These are phyloP conservation scores for Schizopygopsis malacanthus DNA, from an alignment of 2,797 vertebrate species.

Conservation along the genomic window DNA sequence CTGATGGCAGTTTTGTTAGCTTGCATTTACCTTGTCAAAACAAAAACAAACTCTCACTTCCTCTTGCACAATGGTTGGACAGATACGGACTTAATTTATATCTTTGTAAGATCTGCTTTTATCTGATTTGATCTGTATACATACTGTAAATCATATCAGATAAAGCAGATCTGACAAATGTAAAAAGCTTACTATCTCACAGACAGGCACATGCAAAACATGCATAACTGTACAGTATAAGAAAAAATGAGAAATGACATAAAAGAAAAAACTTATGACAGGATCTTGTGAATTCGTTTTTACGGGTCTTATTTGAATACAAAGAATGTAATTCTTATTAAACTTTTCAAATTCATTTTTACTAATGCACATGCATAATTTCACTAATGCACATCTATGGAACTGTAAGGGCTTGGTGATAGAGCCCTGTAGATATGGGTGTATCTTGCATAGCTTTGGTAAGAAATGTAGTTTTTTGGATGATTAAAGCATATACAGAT, in stretches of 20 bases:
- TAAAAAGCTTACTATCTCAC: neutral
- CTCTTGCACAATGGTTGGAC: neutral
- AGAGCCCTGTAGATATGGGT: neutral
- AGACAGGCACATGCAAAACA: neutral
- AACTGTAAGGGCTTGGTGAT: neutral
- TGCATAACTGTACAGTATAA: neutral
- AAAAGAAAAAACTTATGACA: neutral
- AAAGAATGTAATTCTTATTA: neutral
- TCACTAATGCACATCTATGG: neutral
- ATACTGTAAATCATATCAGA: neutral
- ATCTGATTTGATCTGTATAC: neutral
- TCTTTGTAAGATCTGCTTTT: neutral
- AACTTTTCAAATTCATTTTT: neutral
- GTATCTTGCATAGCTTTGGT: neutral
- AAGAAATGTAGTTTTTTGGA: neutral
- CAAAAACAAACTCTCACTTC: constrained; percentile 4
- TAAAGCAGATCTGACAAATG: neutral
- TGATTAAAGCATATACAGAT: neutral
- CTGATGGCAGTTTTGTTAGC: neutral
- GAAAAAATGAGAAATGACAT: neutral
- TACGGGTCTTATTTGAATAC: neutral
- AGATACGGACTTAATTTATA: neutral
- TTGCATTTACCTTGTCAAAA: constrained; percentile 15
- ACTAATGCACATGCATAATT: neutral
- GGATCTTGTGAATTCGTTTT: neutral